Conservation (phyloP, 2,888 invertebrate species). For the Laothoe populi region DNA sequence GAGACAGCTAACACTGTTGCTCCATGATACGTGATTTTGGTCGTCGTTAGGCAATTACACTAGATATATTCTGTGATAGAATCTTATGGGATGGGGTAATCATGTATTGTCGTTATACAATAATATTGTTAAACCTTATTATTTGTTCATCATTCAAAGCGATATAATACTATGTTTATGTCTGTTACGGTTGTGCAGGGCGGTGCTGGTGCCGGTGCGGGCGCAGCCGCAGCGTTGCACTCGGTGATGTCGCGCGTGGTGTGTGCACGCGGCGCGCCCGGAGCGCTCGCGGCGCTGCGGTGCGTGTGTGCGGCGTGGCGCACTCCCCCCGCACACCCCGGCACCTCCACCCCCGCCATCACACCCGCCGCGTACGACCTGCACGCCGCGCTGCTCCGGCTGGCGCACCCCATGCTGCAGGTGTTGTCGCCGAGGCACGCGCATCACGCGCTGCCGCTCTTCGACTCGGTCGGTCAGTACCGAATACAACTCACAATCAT, state of each 20-base stretch:
- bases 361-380: slow-evolving; percentile 51
- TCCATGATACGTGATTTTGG: too few relatives aligned
- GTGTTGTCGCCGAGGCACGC: slow-evolving; percentile 87
- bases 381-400: slow-evolving; percentile 81
- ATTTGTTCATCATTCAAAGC: too few relatives aligned
- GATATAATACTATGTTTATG: background rate
- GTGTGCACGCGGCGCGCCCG: slow-evolving; percentile 61
- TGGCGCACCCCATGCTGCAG: slow-evolving; percentile 89
- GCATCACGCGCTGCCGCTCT: slow-evolving; percentile 87
- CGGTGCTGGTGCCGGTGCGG: slow-evolving; percentile 66
- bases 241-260: slow-evolving; percentile 69
- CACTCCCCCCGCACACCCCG: slow-evolving; percentile 66
- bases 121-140: too few relatives aligned
- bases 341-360: slow-evolving; percentile 76
- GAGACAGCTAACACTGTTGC: too few relatives aligned
- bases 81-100: too few relatives aligned
- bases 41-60: too few relatives aligned
- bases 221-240: slow-evolving; percentile 67
- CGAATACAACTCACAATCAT: too few relatives aligned
- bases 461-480: slow-evolving; percentile 85
- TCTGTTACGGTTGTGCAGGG: slow-evolving; percentile 47
- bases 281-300: slow-evolving; percentile 61
- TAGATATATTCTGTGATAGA: too few relatives aligned
- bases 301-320: slow-evolving; percentile 87
- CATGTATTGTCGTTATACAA: too few relatives aligned